phyloP scores from a whole-genome alignment of 2,797 vertebrate species.

The Channallabes apus region DNA sequence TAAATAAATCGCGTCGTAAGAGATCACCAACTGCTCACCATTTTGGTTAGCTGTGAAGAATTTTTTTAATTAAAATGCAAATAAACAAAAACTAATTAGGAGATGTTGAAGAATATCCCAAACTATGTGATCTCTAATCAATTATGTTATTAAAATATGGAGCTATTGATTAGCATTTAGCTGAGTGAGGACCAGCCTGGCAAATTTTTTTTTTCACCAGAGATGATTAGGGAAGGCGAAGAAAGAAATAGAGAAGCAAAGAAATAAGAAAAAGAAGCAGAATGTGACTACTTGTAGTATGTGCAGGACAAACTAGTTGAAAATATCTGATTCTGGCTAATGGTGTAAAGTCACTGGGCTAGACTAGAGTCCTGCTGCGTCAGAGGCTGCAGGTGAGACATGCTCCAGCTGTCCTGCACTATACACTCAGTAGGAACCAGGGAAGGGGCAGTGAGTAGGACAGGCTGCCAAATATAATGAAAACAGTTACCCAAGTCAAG shows the following conservation, averaged over 20 bases:
- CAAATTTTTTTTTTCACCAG: background rate
- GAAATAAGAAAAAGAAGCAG: background rate
- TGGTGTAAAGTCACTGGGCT: background rate
- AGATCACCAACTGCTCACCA: background rate
- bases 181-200: background rate
- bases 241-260: background rate
- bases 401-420: conserved; percentile 1
- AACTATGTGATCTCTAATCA: background rate
- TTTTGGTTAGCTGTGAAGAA: background rate
- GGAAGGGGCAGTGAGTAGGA: conserved; percentile 42
- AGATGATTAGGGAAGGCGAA: background rate
- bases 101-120: background rate
- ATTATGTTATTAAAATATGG: too few relatives aligned
- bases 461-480: conserved; percentile 45
- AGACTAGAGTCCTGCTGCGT: background rate
- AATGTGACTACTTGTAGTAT: background rate
- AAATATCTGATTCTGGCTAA: background rate
- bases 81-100: background rate
- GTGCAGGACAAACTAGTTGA: background rate
- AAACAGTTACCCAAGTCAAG: conserved; percentile 87
- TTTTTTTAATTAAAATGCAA: background rate
- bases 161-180: background rate
- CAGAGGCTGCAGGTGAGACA: conserved; percentile 4
- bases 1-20: background rate
- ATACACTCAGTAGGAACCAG: conserved; percentile 31